These are phyloP conservation scores for Lutjanus erythropterus DNA, from an alignment of 2,113 vertebrate genomes.

Conservation along the genomic window DNA sequence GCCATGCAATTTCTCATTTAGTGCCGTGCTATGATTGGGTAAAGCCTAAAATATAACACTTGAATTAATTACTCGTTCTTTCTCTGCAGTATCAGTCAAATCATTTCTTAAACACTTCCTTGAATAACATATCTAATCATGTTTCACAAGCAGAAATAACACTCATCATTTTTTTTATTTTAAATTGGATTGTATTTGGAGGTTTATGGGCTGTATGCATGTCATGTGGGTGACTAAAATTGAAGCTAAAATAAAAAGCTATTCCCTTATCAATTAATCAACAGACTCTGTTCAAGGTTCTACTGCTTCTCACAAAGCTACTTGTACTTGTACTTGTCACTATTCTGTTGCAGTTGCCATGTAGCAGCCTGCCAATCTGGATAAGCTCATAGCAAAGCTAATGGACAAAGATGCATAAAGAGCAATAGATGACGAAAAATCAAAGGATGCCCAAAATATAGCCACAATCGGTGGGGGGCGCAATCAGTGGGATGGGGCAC, in stretches of 20 bases:
- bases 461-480: too few relatives aligned
- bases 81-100: neutral
- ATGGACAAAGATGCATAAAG: neutral
- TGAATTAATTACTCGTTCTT: neutral
- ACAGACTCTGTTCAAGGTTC: neutral
- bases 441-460: neutral
- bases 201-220: neutral
- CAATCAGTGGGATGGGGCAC: too few relatives aligned
- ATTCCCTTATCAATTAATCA: neutral
- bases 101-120: neutral
- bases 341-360: neutral
- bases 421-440: neutral
- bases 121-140: neutral
- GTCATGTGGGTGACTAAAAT: neutral
- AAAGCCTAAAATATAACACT: neutral
- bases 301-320: neutral
- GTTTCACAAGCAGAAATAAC: neutral
- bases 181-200: neutral
- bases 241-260: neutral
- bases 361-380: neutral
- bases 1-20: constrained; percentile 20
- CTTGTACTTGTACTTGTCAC: neutral
- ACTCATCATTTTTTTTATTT: neutral
- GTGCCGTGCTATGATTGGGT: constrained; percentile 8
- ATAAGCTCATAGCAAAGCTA: neutral